A percentile compares a stretch with the other conserved stretches of the same genome.
phyloP scores from a whole-genome alignment of 2,113 vertebrate genomes.

The Pungitius pungitius region DNA sequence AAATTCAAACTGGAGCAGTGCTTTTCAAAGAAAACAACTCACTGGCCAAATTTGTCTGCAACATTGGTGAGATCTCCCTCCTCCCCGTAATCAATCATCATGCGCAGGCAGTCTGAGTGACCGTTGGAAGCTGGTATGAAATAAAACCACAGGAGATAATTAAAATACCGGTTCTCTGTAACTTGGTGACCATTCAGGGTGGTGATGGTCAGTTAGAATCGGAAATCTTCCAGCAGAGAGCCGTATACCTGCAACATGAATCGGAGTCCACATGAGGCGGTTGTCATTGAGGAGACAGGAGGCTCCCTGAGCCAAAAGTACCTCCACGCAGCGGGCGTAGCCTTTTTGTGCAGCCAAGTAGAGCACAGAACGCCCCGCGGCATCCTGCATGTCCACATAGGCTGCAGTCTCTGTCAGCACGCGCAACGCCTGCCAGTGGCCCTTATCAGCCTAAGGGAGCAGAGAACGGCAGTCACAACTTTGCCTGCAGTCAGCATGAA shows the following conservation, averaged over 20 bases:
- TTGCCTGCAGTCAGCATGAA: neutral
- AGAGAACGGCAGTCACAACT: constrained; percentile 16
- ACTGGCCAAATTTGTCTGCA: constrained; percentile 93
- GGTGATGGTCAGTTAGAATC: neutral
- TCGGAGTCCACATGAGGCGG: constrained; percentile 90
- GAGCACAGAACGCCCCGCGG: constrained; percentile 90
- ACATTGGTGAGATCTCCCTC: constrained; percentile 90
- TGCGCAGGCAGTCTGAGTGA: constrained; percentile 92
- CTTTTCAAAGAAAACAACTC: constrained; percentile 67
- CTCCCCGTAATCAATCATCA: constrained; percentile 93
- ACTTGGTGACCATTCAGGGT: neutral
- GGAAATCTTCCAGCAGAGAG: neutral
- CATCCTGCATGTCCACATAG: constrained; percentile 93
- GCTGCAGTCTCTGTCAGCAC: constrained; percentile 93
- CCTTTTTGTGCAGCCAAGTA: constrained; percentile 93
- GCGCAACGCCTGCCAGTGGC: constrained; percentile 95
- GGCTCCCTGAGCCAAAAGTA: constrained; percentile 91
- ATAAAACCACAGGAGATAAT: neutral
- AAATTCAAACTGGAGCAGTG: neutral
- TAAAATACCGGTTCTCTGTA: neutral
- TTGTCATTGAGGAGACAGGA: constrained; percentile 92
- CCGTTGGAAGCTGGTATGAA: constrained; percentile 87
- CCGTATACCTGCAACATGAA: constrained; percentile 89
- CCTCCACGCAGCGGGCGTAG: constrained; percentile 90
- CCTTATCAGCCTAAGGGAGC: constrained; percentile 88